phyloP scores from a whole-genome alignment of 2,113 vertebrate genomes.

The Lipotes vexillifer region DNA sequence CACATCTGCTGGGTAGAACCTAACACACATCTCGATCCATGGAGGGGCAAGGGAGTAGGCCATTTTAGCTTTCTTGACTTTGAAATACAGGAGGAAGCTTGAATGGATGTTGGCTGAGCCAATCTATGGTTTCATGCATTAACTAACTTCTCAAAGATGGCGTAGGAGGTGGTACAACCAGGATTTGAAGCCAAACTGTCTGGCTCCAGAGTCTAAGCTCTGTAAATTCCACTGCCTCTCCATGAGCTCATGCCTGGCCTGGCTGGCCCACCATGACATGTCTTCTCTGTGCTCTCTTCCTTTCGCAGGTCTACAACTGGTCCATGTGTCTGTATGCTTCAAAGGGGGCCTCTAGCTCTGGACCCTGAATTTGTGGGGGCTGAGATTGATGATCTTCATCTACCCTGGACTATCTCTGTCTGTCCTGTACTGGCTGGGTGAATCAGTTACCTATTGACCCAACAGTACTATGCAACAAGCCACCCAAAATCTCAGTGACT shows the following conservation, averaged over 20 bases:
- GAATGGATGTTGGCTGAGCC: background rate
- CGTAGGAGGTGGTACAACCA: background rate
- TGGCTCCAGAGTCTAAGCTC: background rate
- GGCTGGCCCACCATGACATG: fast-evolving
- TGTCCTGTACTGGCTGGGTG: background rate
- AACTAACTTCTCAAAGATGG: background rate
- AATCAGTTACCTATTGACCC: background rate
- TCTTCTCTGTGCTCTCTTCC: background rate
- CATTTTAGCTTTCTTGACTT: background rate
- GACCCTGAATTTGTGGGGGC: background rate
- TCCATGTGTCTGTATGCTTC: background rate
- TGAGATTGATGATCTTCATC: background rate
- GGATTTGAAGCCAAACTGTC: background rate
- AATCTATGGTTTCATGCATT: background rate
- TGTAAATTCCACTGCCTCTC: background rate
- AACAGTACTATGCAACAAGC: background rate
- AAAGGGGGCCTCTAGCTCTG: background rate
- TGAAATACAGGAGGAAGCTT: background rate
- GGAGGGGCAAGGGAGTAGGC: background rate
- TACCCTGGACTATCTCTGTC: background rate
- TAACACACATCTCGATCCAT: background rate
- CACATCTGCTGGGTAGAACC: background rate
- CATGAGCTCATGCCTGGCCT: background rate
- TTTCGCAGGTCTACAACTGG: background rate
- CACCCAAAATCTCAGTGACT: background rate